These are phyloP conservation scores for Megaleporinus macrocephalus DNA, from an alignment of 2,113 vertebrate genomes.

Conservation along the genomic window DNA sequence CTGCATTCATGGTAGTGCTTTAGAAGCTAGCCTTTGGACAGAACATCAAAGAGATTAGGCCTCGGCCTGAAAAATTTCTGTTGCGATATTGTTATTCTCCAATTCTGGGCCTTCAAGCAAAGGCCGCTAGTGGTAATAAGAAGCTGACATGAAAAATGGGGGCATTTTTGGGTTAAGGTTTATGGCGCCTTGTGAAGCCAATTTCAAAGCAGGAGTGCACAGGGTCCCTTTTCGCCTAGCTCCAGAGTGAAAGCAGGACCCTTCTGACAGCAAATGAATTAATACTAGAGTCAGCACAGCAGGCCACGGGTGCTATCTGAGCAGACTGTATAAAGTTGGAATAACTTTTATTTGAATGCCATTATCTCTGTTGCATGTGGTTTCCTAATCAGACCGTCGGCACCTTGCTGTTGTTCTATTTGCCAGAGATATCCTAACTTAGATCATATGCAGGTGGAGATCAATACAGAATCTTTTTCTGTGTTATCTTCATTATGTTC, in stretches of 20 bases:
- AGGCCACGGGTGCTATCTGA: background rate
- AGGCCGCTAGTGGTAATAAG: constrained; percentile 33
- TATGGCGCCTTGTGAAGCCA: constrained; percentile 30
- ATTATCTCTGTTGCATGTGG: background rate
- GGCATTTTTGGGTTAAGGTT: constrained; percentile 34
- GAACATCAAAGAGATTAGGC: background rate
- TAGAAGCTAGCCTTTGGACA: background rate
- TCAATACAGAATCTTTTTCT: constrained; percentile 56
- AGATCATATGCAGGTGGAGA: constrained; percentile 45
- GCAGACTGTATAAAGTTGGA: background rate
- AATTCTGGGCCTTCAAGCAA: constrained; percentile 10
- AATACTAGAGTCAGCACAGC: background rate
- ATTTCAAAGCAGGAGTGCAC: constrained; percentile 6
- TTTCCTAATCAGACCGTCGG: background rate
- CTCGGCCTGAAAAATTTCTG: background rate
- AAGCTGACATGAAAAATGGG: constrained; percentile 40
- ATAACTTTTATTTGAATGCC: background rate
- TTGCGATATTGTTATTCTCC: background rate
- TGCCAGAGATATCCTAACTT: constrained; percentile 45
- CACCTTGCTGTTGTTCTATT: background rate
- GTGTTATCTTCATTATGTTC: constrained; percentile 54
- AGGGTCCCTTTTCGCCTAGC: constrained; percentile 10
- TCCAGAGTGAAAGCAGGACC: background rate
- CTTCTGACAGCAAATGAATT: constrained; percentile 2
- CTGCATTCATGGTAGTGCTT: background rate